These are phyloP conservation scores for Caradrina kadenii DNA, from an alignment of 2,888 invertebrate species.

Conservation along the genomic window DNA sequence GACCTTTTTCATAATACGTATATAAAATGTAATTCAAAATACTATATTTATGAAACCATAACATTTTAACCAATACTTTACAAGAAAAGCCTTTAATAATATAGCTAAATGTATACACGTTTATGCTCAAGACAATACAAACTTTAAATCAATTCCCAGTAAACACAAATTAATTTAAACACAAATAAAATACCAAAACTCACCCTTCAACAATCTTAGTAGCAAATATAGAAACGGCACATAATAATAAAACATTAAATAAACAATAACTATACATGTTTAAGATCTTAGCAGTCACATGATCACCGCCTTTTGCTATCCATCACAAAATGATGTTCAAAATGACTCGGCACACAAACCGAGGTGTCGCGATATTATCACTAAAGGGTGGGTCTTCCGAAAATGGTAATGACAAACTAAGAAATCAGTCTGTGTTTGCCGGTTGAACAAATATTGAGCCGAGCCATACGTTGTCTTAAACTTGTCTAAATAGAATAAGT, in stretches of 20 bases:
- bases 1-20: too few species aligned
- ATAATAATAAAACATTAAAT: conserved; percentile 74
- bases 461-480: conserved; percentile 53
- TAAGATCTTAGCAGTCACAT: conserved; percentile 70
- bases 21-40: too few species aligned
- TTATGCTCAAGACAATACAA: too few species aligned
- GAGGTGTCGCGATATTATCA: conserved; percentile 79
- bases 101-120: too few species aligned
- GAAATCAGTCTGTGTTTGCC: conserved; percentile 81
- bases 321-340: conserved; percentile 75
- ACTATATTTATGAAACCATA: too few species aligned
- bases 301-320: conserved; percentile 63
- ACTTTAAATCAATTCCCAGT: not conserved
- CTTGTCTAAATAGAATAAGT: conserved; percentile 41
- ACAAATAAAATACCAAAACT: conserved; percentile 60
- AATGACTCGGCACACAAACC: conserved; percentile 78
- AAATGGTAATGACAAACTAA: conserved; percentile 83
- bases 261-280: conserved; percentile 83
- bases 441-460: conserved; percentile 68
- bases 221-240: conserved; percentile 77
- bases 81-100: too few species aligned
- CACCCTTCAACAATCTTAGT: conserved; percentile 82
- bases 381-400: conserved; percentile 80
- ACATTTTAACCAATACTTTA: not conserved
- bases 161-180: too few species aligned